Percentiles rank a stretch among this genome's conserved stretches.
Conservation (phyloP, 2,888 invertebrate genomes). For the Polydesmus complanatus region DNA sequence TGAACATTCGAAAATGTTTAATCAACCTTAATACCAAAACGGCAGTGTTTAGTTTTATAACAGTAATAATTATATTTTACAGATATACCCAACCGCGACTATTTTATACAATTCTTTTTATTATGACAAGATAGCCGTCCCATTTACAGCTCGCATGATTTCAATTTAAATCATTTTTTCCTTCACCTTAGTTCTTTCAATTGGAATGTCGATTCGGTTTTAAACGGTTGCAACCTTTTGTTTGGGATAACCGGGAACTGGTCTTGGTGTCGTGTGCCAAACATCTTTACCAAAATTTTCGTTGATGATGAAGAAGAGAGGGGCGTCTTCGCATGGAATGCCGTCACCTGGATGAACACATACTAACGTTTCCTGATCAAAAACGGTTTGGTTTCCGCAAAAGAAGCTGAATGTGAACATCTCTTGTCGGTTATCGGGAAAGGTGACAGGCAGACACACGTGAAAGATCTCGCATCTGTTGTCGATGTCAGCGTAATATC, state of each 20-base stretch:
- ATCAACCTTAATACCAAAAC: too few species aligned
- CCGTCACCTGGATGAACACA: constrained; percentile 22
- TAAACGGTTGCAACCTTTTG: not conserved
- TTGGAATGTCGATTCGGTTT: not conserved
- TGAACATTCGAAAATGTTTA: too few species aligned
- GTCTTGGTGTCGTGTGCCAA: constrained; percentile 15
- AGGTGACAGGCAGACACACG: constrained; percentile 12
- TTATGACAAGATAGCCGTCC: too few species aligned
- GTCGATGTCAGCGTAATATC: constrained; percentile 16
- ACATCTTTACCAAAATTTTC: constrained; percentile 21
- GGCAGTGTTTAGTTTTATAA: too few species aligned
- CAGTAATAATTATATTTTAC: too few species aligned
- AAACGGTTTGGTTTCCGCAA: constrained; percentile 22
- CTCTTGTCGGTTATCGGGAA: constrained; percentile 13
- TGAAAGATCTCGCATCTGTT: constrained; percentile 14
- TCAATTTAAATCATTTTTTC: too few species aligned
- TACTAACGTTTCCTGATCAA: constrained; percentile 23
- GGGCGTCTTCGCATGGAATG: constrained; percentile 22
- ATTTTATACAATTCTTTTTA: too few species aligned
- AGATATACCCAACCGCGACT: not conserved
- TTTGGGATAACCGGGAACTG: constrained; percentile 16
- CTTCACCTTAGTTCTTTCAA: not conserved
- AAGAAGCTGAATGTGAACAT: constrained; percentile 19
- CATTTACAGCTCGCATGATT: too few species aligned
- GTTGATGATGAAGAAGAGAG: constrained; percentile 23